phyloP scores from a whole-genome alignment of 2,113 vertebrate species.

The Ahaetulla prasina region DNA sequence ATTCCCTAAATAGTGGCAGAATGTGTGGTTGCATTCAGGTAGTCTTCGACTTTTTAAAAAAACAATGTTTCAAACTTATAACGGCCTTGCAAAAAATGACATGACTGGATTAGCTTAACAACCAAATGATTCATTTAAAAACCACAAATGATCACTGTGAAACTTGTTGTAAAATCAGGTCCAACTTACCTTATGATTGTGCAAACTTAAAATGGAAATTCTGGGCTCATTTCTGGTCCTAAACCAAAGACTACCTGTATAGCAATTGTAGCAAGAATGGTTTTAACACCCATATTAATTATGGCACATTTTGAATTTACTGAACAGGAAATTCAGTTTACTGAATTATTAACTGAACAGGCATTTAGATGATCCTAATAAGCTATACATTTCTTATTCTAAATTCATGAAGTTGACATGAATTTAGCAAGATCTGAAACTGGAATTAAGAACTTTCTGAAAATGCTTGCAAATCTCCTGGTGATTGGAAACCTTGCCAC shows the following conservation, averaged over 20 bases:
- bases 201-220: background rate
- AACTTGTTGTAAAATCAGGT: background rate
- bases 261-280: background rate
- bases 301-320: background rate
- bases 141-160: background rate
- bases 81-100: background rate
- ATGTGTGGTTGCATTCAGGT: background rate
- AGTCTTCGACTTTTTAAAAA: background rate
- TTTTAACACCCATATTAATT: background rate
- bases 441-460: background rate
- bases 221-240: background rate
- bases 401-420: background rate
- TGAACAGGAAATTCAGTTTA: too few species aligned
- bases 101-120: background rate
- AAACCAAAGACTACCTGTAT: background rate
- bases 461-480: background rate
- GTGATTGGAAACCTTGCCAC: background rate
- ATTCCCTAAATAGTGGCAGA: background rate
- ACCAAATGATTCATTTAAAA: too few species aligned
- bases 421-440: background rate
- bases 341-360: background rate
- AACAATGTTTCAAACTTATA: background rate
- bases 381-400: background rate
- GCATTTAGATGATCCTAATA: background rate
- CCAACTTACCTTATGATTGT: background rate